Conservation (phyloP, 1,140 invertebrate genomes). For the Drosophila watanabei region DNA sequence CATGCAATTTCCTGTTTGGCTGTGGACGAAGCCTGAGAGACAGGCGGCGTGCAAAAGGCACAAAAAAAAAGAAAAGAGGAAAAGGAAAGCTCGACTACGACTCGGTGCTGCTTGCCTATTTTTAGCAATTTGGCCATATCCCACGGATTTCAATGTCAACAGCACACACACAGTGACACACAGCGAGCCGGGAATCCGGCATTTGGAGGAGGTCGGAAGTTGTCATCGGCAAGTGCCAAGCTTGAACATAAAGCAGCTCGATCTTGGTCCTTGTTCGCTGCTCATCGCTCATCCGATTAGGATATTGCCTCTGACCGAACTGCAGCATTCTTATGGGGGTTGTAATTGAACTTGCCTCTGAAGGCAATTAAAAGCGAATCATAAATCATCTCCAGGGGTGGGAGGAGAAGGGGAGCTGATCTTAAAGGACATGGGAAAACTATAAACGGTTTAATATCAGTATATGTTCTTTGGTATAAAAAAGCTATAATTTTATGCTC, state of each 20-base stretch:
- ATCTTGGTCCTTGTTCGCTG: conserved; percentile 14
- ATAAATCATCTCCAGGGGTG: background rate
- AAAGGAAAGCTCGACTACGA: conserved; percentile 34
- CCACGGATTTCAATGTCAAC: conserved; percentile 78
- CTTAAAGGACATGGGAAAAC: too few species aligned
- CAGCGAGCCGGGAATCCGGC: conserved; percentile 20
- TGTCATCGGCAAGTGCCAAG: conserved; percentile 57
- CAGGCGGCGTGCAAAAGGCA: conserved; percentile 20
- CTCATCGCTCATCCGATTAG: conserved; percentile 41
- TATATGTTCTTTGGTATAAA: background rate
- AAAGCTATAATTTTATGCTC: background rate
- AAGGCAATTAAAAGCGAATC: conserved; percentile 12
- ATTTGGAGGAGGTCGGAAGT: conserved; percentile 30
- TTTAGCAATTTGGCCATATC: conserved; percentile 65
- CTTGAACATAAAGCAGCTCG: conserved; percentile 45
- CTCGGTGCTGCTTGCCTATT: conserved; percentile 69
- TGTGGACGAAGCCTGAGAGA: conserved; percentile 58
- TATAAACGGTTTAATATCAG: background rate
- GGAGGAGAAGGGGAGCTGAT: background rate
- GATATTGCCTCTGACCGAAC: background rate
- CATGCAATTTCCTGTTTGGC: conserved; percentile 83
- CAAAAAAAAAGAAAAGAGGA: conserved; percentile 1
- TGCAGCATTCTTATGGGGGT: conserved; percentile 8
- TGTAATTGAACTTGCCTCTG: conserved; percentile 16
- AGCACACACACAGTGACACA: conserved; percentile 24